Conservation (phyloP, 2,797 vertebrate genomes). For the Phrynocephalus guinanensis region DNA sequence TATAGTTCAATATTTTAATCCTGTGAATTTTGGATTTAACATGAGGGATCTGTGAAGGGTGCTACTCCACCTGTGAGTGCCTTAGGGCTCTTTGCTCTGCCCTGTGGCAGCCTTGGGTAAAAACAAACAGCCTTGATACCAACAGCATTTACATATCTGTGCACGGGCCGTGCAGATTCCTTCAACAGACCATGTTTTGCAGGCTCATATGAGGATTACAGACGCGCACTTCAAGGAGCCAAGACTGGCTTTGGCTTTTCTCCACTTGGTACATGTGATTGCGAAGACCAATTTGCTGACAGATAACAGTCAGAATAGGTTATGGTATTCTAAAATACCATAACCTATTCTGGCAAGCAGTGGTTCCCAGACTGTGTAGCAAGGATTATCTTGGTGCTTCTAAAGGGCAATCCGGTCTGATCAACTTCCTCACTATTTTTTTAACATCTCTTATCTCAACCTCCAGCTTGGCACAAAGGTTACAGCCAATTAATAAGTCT, state of each 20-base stretch:
- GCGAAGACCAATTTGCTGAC: not conserved
- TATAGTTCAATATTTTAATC: too few species aligned
- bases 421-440: not conserved
- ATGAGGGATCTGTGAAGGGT: too few species aligned
- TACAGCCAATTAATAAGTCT: constrained; percentile 11
- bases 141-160: too few species aligned
- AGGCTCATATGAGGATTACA: not conserved
- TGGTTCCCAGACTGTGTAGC: not conserved
- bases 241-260: not conserved
- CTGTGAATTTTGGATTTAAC: too few species aligned
- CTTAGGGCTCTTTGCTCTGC: too few species aligned
- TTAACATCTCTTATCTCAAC: constrained; percentile 2
- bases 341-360: not conserved
- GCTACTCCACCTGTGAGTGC: too few species aligned
- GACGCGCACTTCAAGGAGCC: not conserved
- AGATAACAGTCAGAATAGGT: not conserved
- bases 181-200: not conserved
- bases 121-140: too few species aligned
- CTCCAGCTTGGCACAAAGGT: constrained; percentile 35
- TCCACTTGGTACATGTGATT: not conserved
- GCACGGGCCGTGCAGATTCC: too few species aligned
- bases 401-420: not conserved
- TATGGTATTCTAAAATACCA: not conserved
- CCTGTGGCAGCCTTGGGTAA: too few species aligned
- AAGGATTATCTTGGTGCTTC: not conserved